Base-by-base conservation (phyloP, 2,113 vertebrate genomes). In the Cyanoliseus patagonus region DNA sequence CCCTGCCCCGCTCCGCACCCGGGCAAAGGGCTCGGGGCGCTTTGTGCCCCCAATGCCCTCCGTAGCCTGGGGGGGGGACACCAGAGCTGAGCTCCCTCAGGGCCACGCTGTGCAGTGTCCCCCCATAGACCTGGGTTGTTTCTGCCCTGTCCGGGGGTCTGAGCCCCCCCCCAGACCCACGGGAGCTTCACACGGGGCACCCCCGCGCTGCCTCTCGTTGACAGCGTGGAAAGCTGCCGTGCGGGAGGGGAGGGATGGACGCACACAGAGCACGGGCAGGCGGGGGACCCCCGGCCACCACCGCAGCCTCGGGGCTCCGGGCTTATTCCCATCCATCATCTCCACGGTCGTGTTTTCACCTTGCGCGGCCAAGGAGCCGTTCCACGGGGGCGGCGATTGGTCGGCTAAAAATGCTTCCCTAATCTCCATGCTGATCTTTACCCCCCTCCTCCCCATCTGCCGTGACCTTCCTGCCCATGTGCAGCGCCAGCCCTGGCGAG, bases 391-490 rank as follows among this genome's bases (percentile, higher is more conserved):
- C 42, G 17, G 91, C 87, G 84, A 98, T 98, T 98, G 98, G 98
- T 88, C 94, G 88, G 97, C 97, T 97, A 96, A 97, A 97, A 96
- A 97, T 96, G 98, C 97, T 73, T 96, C 97, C 84, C 91, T 98
- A 98, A 98, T 98, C 98, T 85, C 97, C 92, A 30, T 6, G 93
- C 96, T 94, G 97, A 96, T 96, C 97, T 95, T 97, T 96, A 92
- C 92, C 91, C 93, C 94, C 96, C 95, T 93, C 96, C 94, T 86
- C 94, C 95, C 95, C 96, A 96, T 96, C 95, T 97, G 96, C 96
- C 70, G 47, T 94, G 57, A 95, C 94, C 96, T 89, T 97, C 83
- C 96, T 31, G 82, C 77, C 74, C 42, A 88, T 78, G 84, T 75
- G 74, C 90, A 78, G 76, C 91, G 79, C 76, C 92, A 83, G 89